phyloP scores from a whole-genome alignment of 2,797 vertebrate species.

The Cyprinella venusta region DNA sequence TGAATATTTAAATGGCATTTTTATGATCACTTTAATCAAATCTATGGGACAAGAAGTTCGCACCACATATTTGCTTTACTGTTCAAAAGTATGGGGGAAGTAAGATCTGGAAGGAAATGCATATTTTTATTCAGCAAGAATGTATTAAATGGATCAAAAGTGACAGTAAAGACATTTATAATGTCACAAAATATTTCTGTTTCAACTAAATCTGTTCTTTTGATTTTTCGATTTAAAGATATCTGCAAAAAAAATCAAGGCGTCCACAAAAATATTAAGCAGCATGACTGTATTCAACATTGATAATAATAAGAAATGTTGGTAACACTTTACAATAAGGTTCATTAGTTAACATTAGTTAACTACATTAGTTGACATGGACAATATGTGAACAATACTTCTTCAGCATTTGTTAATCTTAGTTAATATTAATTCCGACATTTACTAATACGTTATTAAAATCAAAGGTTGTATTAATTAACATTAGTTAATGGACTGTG shows the following conservation, averaged over 20 bases:
- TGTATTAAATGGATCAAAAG: neutral
- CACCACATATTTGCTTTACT: neutral
- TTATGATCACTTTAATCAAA: neutral
- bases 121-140: neutral
- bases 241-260: neutral
- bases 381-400: no score
- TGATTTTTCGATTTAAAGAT: neutral
- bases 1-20: no score
- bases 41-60: neutral
- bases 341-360: no score
- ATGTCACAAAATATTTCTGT: neutral
- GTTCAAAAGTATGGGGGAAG: neutral
- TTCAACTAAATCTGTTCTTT: neutral
- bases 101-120: neutral
- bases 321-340: no score
- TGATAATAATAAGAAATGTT: neutral
- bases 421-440: no score
- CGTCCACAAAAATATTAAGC: neutral
- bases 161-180: neutral
- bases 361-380: no score
- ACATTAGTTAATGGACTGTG: no score
- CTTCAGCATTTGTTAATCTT: no score
- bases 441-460: no score
- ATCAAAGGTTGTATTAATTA: no score
- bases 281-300: neutral